A percentile compares a stretch with the other conserved stretches of the same genome.
Evolutionary conservation across 2,113 vertebrate species (phyloP).

Genomic region (Solea senegalensis): DNA sequence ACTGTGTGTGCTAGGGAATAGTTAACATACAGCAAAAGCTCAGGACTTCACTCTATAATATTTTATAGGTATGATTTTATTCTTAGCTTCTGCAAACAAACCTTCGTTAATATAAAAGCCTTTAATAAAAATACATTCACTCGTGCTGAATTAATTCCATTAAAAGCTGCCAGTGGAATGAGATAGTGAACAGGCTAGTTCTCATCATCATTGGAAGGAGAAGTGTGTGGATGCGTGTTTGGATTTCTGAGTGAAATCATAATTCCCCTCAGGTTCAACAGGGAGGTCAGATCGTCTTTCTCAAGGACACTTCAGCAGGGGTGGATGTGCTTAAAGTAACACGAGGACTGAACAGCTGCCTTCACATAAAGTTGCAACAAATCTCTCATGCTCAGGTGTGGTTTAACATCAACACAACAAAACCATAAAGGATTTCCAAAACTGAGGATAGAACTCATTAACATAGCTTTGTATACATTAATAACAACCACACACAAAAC

Average conservation of each 20-base stretch:
- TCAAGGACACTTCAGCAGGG: constrained; percentile 39
- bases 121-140: constrained; percentile 64
- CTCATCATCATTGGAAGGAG: background rate
- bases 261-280: background rate
- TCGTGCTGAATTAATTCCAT: constrained; percentile 35
- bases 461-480: constrained; percentile 8
- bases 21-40: background rate
- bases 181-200: constrained; percentile 10
- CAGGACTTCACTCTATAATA: constrained; percentile 21
- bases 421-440: constrained; percentile 13
- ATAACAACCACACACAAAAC: constrained; percentile 2
- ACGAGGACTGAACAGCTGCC: constrained; percentile 1
- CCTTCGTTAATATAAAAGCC: constrained; percentile 56
- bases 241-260: background rate
- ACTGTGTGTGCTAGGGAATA: background rate
- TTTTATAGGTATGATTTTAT: constrained; percentile 20
- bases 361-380: background rate
- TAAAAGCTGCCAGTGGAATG: constrained; percentile 55
- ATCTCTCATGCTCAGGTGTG: background rate
- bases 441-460: background rate
- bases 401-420: constrained; percentile 21
- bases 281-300: constrained; percentile 4
- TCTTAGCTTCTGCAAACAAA: constrained; percentile 20
- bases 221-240: background rate
- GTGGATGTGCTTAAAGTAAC: constrained; percentile 7